Conservation (phyloP, 2,888 invertebrate species). For the Volucella bombylans region DNA sequence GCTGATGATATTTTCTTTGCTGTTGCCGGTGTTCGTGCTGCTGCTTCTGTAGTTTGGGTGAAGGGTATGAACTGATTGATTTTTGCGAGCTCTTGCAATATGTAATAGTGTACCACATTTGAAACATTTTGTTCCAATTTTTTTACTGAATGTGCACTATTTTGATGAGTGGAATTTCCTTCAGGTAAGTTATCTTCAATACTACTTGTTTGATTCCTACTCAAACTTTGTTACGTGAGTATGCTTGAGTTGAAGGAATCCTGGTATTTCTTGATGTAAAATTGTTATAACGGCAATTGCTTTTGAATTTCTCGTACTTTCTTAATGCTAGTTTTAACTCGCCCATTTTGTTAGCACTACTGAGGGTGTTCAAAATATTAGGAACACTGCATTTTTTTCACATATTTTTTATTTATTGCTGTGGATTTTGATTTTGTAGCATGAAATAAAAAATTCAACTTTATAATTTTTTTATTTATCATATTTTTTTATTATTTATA, state of each 20-base stretch:
- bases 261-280: background rate
- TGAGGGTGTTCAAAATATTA: too few relatives aligned
- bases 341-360: background rate
- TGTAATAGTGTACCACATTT: conserved; percentile 1
- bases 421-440: too few relatives aligned
- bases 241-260: conserved; percentile 1
- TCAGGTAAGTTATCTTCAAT: conserved; percentile 1
- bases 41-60: background rate
- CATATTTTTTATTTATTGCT: too few relatives aligned
- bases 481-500: too few relatives aligned
- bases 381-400: too few relatives aligned
- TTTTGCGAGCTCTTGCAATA: conserved; percentile 4
- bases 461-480: too few relatives aligned
- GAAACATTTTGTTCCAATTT: background rate
- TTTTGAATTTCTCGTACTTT: conserved; percentile 4
- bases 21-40: too few relatives aligned
- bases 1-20: too few relatives aligned
- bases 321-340: background rate
- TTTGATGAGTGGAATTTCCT: background rate
- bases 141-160: background rate
- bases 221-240: background rate
- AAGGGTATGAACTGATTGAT: too few relatives aligned
- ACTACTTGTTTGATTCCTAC: background rate
- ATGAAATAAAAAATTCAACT: too few relatives aligned
- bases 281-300: conserved; percentile 6